Evolutionary conservation across 1,140 invertebrate species (phyloP), one percentile per base, ranked within the genome.

Genomic region (Drosophila santomea): DNA sequence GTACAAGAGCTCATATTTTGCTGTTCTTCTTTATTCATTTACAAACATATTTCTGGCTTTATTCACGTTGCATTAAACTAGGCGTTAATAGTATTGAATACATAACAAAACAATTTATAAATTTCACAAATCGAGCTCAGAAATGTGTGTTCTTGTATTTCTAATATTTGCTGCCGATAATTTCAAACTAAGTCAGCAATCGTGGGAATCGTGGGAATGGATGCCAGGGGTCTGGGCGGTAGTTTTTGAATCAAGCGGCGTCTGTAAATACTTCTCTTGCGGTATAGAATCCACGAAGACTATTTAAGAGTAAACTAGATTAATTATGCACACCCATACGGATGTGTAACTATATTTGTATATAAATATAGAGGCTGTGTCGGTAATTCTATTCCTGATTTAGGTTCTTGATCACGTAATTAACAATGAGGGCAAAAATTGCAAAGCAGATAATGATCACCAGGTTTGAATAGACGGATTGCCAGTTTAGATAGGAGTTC

Each of bases 371-470:
- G 57, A 78, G 84, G 79, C 83, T 83, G 74, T 66, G 63, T 83
- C 62, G 78, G 73, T 83, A 86, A 51, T 75, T 71, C 82, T 92
- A 92, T 90, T 92, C 91, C 85, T 92, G 89, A 86, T 92, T 92
- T 69, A 92, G 79, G 91, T 91, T 92, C 55, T 92, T 92, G 67
- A 92, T 81, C 74, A 92, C 85, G 81, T 92, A 92, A 85, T 92
- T 92, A 77, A 92, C 91, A 76, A 92, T 90, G 69, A 92, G 77
- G 55, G 90, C 88, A 78, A 92, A 92, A 80, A 92, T 92, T 76
- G 88, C 82, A 91, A 92, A 92, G 60, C 90, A 88, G 74, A 92
- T 90, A 44, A 92, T 71, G 66, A 92, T 91, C 72, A 92, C 83
- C 71, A 92, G 66, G 71, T 92, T 92, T 61, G 90, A 88, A 72